phyloP scores from a whole-genome alignment of 2,113 vertebrate species.

The Erinaceus europaeus region DNA sequence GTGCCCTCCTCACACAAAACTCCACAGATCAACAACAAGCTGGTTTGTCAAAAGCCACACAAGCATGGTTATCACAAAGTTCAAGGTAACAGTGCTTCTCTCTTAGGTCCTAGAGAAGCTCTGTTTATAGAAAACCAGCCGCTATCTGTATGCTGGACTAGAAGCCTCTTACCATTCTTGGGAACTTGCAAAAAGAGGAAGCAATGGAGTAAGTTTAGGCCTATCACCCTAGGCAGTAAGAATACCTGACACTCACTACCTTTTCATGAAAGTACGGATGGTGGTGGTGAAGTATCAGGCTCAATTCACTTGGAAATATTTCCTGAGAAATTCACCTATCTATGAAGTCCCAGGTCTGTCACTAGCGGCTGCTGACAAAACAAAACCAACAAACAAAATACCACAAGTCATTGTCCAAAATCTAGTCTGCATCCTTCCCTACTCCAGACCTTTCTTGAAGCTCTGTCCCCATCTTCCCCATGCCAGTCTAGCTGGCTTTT shows the following conservation, averaged over 20 bases:
- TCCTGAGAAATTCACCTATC: background rate
- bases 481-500: background rate
- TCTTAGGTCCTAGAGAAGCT: constrained; percentile 26
- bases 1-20: background rate
- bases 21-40: constrained; percentile 47
- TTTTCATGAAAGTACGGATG: background rate
- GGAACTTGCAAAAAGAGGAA: background rate
- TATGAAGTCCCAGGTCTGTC: background rate
- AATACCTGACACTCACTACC: background rate
- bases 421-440: background rate
- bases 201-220: background rate
- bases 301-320: constrained; percentile 7
- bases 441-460: background rate
- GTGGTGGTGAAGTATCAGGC: background rate
- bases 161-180: constrained; percentile 3
- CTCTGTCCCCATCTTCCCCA: background rate
- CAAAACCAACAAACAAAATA: no score
- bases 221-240: background rate
- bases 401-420: background rate
- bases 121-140: constrained; percentile 52
- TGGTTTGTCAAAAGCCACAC: constrained; percentile 5
- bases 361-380: no score
- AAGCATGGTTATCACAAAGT: background rate
- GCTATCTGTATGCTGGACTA: background rate
- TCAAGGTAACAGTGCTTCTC: constrained; percentile 37